Evolutionary conservation across 1,140 invertebrate genomes (phyloP), one percentile per base, ranked within the genome.

Genomic region (Plutomurus gul): DNA sequence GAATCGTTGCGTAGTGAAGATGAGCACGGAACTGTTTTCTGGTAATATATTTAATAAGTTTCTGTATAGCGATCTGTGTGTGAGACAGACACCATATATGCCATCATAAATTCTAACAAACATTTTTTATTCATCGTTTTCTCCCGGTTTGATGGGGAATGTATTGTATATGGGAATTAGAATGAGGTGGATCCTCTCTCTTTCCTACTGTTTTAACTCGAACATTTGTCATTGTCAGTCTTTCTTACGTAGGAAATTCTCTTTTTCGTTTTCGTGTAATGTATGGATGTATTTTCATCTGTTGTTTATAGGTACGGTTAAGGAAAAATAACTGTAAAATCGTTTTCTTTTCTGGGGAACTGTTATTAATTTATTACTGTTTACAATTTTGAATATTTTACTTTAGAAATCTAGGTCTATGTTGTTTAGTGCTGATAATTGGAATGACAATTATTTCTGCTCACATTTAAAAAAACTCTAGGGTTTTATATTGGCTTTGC

Each of bases 61-160:
- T 65, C 39, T n/a, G 18, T 49, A 18, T n/a, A 30, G 18, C 18
- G 20, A 65, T 65, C 18, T 51, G 30, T 30, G 13, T 33, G 56
- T 65, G 56, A 65, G 56, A 65, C 56, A 65, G 56, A 33, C 36
- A 72, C 70, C n/a, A 43, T 72, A 72, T 39, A 39, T 43, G 70
- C 36, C 70, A 72, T 25, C 70, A 40, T 72, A 72, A 72, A 72
- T 72, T 37, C 70, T 40, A 11, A 3, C 1, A 25, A 40, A 43
- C 11, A 0, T 22, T 72, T 72, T 72, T 72, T 72, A 72, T 72
- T 40, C 25, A n/a, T 72, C 70, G 25, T 72, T 72, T 72, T 72
- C 70, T 65, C 70, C 70, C 70, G 70, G 70, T 39, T 72, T 72
- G 37, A 72, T 72, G 70, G 13, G 70, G 18, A 72, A n/a, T n/a